Evolutionary conservation across 2,113 vertebrate species (phyloP), one percentile per base, ranked within the genome.

Genomic region (Kryptolebias marmoratus): DNA sequence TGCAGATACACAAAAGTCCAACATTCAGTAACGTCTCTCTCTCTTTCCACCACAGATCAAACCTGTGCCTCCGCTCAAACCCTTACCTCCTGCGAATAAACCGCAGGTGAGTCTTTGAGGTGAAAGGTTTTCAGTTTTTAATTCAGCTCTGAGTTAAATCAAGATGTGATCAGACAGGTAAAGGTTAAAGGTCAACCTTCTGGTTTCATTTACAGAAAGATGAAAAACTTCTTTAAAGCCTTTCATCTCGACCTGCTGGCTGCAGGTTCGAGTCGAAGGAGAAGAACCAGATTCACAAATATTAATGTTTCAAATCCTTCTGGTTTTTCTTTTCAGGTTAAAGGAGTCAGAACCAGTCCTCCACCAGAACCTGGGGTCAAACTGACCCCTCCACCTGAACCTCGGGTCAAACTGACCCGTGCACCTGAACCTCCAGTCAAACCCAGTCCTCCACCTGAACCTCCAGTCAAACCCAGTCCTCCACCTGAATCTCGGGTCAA

Each of bases 41-140:
- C 64, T 7, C 22, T 54, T 65, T 76, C 64, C 11, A 6, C 55
- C 9, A 54, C 70, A 91, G 90, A 75, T 14, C 6, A 87, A 81
- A 81, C 86, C 87, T 61, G 47, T 64, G 22, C 84, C 92, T 77
- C 90, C 92, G 49, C 60, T 87, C 22, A 22, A 22, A 22, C 22
- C 22, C 22, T 22, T 22, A 70, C 87, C 85, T 0, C 53, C 85
- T 49, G 31, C 88, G 49, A 79, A 27, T 57, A 76, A 66, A 18
- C 64, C 87, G 15, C 85, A 76, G 85, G 93, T 94, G 80, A 93
- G 92, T 22, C 22, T 65, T 22, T 5, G 42, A 14, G 12, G 2
- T 2, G 11, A n/a, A 9, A 42, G 11, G 2, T 55, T 55, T 27
- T 22, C 2, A 15, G 14, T 48, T 48, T 48, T n/a, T n/a, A 1